A percentile compares a stretch with the other conserved stretches of the same genome.
Conservation (phyloP, 2,113 vertebrate species). For the Triplophysa tibetana region DNA sequence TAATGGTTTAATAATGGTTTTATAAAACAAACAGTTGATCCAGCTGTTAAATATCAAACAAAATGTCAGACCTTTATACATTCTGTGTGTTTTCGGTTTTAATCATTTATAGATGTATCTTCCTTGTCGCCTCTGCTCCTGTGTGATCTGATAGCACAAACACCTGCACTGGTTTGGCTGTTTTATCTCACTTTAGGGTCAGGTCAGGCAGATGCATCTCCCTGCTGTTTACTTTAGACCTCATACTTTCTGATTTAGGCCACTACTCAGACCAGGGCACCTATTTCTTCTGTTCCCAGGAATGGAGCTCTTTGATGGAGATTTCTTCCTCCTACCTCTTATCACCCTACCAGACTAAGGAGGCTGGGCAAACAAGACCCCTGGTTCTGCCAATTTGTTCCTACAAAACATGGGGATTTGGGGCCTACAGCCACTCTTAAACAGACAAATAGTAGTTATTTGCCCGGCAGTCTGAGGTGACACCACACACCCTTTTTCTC, state of each 20-base stretch:
- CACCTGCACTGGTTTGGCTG: not conserved
- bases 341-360: slow-evolving; percentile 50
- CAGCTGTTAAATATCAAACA: too few relatives aligned
- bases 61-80: not conserved
- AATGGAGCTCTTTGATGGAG: slow-evolving; percentile 41
- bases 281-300: slow-evolving; percentile 59
- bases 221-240: slow-evolving; percentile 24
- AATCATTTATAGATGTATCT: not conserved
- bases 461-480: slow-evolving; percentile 66
- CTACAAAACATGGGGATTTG: slow-evolving; percentile 77
- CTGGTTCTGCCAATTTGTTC: slow-evolving; percentile 73
- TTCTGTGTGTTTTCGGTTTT: not conserved
- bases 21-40: too few relatives aligned
- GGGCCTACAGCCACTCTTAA: slow-evolving; percentile 59
- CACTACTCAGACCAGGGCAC: slow-evolving; percentile 42
- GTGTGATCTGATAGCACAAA: not conserved
- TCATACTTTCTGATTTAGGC: slow-evolving; percentile 6
- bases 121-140: not conserved
- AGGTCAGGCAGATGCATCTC: slow-evolving; percentile 23
- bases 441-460: slow-evolving; percentile 71
- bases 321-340: slow-evolving; percentile 50
- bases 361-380: slow-evolving; percentile 73
- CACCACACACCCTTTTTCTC: slow-evolving; percentile 38
- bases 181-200: not conserved
- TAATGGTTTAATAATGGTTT: too few relatives aligned